These are phyloP conservation scores for Dasysyrphus tricinctus DNA, from an alignment of 2,888 invertebrate species.

Conservation along the genomic window DNA sequence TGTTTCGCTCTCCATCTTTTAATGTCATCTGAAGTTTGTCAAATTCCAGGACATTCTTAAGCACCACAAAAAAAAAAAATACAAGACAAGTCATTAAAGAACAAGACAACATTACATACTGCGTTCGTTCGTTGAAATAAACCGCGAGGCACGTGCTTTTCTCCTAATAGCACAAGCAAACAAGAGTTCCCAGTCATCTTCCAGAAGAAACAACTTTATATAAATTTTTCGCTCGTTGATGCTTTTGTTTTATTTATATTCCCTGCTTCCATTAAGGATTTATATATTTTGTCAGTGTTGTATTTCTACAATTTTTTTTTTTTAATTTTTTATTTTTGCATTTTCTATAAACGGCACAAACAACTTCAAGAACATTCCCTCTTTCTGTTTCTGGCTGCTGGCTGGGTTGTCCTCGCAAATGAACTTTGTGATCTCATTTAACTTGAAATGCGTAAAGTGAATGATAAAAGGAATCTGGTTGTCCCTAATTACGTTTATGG, in stretches of 20 bases:
- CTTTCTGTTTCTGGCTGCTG: background rate
- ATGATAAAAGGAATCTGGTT: conserved; percentile 22
- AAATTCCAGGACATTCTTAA: conserved; percentile 33
- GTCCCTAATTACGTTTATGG: conserved; percentile 36
- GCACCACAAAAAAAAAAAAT: background rate
- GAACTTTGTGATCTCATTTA: conserved; percentile 48
- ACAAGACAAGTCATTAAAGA: conserved; percentile 35
- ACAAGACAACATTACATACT: conserved; percentile 21
- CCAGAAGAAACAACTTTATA: background rate
- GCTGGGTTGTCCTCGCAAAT: conserved; percentile 12
- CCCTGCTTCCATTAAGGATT: conserved; percentile 37
- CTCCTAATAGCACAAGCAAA: conserved; percentile 37
- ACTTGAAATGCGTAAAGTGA: conserved; percentile 25
- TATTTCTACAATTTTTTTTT: background rate
- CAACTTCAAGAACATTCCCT: conserved; percentile 22
- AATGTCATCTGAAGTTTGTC: conserved; percentile 33
- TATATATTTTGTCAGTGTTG: conserved; percentile 9
- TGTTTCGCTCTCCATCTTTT: background rate
- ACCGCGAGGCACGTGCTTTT: conserved; percentile 52
- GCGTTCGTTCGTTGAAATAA: conserved; percentile 1
- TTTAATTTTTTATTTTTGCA: background rate
- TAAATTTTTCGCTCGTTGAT: conserved; percentile 11
- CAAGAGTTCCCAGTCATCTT: conserved; percentile 19
- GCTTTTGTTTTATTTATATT: conserved; percentile 7
- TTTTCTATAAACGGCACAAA: background rate